Conservation (phyloP, 2,888 invertebrate genomes). For the Xanthostigma xanthostigma region DNA sequence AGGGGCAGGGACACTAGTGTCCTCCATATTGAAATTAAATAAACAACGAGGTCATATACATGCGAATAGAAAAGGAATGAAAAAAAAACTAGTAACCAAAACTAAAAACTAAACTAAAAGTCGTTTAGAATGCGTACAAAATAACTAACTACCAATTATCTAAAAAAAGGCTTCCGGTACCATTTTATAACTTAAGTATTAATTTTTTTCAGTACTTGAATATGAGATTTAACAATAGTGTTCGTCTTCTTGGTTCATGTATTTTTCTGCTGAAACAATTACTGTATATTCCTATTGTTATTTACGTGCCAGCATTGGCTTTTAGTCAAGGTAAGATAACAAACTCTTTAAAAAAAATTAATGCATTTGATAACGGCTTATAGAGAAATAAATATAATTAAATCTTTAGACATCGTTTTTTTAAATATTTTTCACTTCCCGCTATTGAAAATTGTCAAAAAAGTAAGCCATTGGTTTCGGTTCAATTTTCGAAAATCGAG, state of each 20-base stretch:
- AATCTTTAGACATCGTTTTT: too few species aligned
- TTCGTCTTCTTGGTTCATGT: slow-evolving; percentile 48
- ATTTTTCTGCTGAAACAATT: slow-evolving; percentile 60
- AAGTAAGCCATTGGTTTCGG: too few species aligned
- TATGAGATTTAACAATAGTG: slow-evolving; percentile 49
- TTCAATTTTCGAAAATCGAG: too few species aligned
- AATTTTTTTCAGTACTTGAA: slow-evolving; percentile 46
- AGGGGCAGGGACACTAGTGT: neutral
- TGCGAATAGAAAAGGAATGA: too few species aligned
- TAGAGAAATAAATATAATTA: too few species aligned
- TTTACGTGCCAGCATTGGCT: slow-evolving; percentile 78
- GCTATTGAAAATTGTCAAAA: too few species aligned
- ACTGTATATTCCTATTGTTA: slow-evolving; percentile 67
- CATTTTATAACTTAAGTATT: slow-evolving; percentile 7
- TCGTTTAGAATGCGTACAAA: too few species aligned
- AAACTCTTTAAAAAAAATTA: neutral
- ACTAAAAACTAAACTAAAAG: too few species aligned
- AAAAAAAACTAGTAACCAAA: too few species aligned
- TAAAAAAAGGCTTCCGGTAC: slow-evolving; percentile 3
- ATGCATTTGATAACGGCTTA: too few species aligned
- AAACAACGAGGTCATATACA: neutral
- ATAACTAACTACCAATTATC: slow-evolving; percentile 5
- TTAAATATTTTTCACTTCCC: too few species aligned
- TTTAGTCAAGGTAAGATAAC: slow-evolving; percentile 56
- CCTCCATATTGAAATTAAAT: neutral